These are phyloP conservation scores for Pemphigus obesinymphae DNA, from an alignment of 1,140 invertebrate species.

Conservation along the genomic window DNA sequence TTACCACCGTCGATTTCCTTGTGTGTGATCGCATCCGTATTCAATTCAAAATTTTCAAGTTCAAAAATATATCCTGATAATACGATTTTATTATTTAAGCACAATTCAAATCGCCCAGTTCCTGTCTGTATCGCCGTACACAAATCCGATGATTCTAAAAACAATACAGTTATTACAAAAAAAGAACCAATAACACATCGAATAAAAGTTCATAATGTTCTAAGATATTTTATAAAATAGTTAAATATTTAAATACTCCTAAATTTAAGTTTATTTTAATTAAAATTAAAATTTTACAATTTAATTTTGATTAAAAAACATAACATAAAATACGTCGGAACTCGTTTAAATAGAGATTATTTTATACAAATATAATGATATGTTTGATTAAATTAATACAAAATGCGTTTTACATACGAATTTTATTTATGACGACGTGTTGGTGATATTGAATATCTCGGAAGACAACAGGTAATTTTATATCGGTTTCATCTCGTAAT, in stretches of 20 bases:
- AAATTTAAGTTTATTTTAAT: no score
- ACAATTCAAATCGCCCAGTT: constrained; percentile 1
- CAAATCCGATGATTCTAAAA: background rate
- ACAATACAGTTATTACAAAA: no score
- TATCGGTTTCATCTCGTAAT: background rate
- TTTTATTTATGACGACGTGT: background rate
- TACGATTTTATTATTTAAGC: background rate
- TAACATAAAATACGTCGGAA: no score
- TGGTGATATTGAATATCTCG: background rate
- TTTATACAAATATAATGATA: no score
- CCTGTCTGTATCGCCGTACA: background rate
- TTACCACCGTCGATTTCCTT: background rate
- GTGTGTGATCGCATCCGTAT: background rate
- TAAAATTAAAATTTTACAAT: no score
- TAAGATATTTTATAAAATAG: no score
- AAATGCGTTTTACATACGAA: background rate
- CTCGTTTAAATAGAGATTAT: no score
- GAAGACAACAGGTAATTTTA: background rate
- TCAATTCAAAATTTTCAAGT: background rate
- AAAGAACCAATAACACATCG: no score
- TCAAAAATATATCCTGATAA: background rate
- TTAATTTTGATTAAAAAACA: no score
- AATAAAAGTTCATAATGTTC: no score
- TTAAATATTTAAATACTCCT: no score
- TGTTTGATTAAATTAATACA: no score